phyloP scores from a whole-genome alignment of 2,113 vertebrate genomes.

The Chionodraco myersi region DNA sequence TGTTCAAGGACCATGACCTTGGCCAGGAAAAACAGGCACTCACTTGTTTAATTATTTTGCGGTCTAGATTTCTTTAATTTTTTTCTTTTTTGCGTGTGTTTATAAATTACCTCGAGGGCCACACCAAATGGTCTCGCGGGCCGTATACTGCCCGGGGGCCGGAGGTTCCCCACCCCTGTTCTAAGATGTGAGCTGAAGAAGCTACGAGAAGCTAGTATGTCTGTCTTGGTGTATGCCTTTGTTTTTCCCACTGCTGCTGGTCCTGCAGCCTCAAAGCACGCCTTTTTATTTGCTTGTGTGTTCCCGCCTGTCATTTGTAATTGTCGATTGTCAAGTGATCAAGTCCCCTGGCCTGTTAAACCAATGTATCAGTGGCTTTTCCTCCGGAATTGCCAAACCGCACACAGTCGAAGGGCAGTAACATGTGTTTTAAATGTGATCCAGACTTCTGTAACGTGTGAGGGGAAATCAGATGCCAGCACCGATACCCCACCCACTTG shows the following conservation, averaged over 20 bases:
- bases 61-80: too few relatives aligned
- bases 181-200: constrained; percentile 1
- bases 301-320: constrained; percentile 30
- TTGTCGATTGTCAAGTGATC: constrained; percentile 44
- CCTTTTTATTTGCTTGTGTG: constrained; percentile 35
- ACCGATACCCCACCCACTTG: constrained; percentile 51
- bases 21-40: too few relatives aligned
- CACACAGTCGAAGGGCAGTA: constrained; percentile 76
- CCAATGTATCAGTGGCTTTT: constrained; percentile 79
- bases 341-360: constrained; percentile 38
- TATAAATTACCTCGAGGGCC: too few relatives aligned
- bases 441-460: constrained; percentile 88
- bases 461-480: constrained; percentile 73
- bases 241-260: constrained; percentile 28
- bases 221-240: constrained; percentile 13
- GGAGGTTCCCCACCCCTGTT: too few relatives aligned
- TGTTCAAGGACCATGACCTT: too few relatives aligned
- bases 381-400: constrained; percentile 54
- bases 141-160: too few relatives aligned
- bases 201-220: not conserved
- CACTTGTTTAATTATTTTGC: too few relatives aligned
- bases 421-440: constrained; percentile 97
- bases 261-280: constrained; percentile 9
- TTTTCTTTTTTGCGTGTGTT: too few relatives aligned
- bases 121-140: too few relatives aligned